Conservation (phyloP, 1,140 invertebrate species). For the Rhagoletis pomonella region DNA sequence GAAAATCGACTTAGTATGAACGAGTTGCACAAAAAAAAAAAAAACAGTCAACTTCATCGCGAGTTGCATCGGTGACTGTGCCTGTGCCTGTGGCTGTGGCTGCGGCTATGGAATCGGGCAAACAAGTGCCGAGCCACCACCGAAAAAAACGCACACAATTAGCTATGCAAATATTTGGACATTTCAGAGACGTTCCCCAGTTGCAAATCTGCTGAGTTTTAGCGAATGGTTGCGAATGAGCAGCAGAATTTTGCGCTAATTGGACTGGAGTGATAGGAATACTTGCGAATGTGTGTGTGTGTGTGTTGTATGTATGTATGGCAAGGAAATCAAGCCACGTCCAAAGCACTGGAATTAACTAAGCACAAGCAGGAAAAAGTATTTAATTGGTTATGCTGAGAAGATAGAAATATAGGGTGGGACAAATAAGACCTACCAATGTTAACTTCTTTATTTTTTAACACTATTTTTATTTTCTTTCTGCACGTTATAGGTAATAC, state of each 20-base stretch:
- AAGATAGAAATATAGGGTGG: too few relatives aligned
- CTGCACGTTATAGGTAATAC: too few relatives aligned
- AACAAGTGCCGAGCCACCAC: not conserved
- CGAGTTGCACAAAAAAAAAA: not conserved
- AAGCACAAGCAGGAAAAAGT: too few relatives aligned
- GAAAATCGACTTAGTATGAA: not conserved
- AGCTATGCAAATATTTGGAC: slow-evolving; percentile 31
- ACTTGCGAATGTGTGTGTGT: not conserved
- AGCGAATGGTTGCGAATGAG: not conserved
- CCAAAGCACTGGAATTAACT: too few relatives aligned
- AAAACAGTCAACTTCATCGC: not conserved
- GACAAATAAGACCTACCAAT: too few relatives aligned
- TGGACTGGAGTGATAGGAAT: not conserved
- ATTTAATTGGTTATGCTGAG: too few relatives aligned
- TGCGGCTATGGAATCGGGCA: not conserved
- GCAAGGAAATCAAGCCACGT: not conserved
- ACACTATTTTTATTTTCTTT: too few relatives aligned
- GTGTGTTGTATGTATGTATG: not conserved
- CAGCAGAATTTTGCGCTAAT: slow-evolving; percentile 1
- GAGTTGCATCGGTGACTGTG: not conserved
- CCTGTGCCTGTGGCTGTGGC: not conserved
- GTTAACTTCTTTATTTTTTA: too few relatives aligned
- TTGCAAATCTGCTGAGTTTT: slow-evolving; percentile 33
- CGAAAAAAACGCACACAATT: slow-evolving; percentile 39
- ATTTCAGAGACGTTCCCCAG: not conserved